Percentiles rank a stretch among this genome's conserved stretches.
Conservation (phyloP, 2,888 invertebrate species). For the Amphipyra tragopoginis region DNA sequence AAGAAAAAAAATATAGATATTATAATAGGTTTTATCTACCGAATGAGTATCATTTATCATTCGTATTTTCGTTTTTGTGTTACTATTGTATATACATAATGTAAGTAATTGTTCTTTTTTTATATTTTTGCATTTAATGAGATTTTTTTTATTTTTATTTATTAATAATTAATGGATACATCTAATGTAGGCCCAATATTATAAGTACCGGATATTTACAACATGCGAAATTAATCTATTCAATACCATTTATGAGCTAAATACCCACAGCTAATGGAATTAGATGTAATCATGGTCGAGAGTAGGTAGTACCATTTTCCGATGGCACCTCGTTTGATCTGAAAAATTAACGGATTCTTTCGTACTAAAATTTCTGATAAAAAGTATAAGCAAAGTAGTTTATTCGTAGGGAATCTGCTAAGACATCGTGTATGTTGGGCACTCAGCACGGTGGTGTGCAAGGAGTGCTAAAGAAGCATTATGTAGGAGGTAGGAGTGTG, state of each 20-base stretch:
- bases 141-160: slow-evolving; percentile 16
- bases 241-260: slow-evolving; percentile 17
- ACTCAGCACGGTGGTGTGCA: too few relatives aligned
- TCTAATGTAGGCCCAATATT: slow-evolving; percentile 67
- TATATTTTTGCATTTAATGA: neutral
- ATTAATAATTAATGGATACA: slow-evolving; percentile 58
- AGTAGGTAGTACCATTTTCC: slow-evolving; percentile 30
- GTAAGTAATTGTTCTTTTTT: slow-evolving; percentile 1
- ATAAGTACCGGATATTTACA: slow-evolving; percentile 37
- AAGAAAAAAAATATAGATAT: too few relatives aligned
- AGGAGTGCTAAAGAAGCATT: too few relatives aligned
- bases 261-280: slow-evolving; percentile 12
- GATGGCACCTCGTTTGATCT: slow-evolving; percentile 38
- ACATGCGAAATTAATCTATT: slow-evolving; percentile 13
- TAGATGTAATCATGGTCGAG: slow-evolving; percentile 9
- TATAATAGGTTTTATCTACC: too few relatives aligned
- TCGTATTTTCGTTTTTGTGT: neutral
- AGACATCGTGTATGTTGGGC: too few relatives aligned
- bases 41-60: neutral
- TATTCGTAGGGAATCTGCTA: too few relatives aligned
- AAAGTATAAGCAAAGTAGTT: neutral
- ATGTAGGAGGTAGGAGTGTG: too few relatives aligned
- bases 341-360: slow-evolving; percentile 25
- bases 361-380: neutral
- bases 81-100: neutral